phyloP scores from a whole-genome alignment of 2,797 vertebrate genomes.

The Silurus aristotelis region DNA sequence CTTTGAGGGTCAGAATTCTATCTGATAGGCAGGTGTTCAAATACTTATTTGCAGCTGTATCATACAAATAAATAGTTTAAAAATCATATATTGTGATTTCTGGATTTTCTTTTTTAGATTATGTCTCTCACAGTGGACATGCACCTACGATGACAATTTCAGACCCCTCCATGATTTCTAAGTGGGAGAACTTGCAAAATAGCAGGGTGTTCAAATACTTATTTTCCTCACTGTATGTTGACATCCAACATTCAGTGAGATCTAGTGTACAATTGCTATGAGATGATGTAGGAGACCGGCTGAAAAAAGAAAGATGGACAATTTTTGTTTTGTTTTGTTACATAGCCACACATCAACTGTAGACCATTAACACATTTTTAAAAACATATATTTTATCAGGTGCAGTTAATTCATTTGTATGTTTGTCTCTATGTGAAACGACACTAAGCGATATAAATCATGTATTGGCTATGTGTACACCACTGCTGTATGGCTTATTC shows the following conservation, averaged over 20 bases:
- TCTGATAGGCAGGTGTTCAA: too few species aligned
- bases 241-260: neutral
- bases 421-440: neutral
- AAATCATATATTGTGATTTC: too few species aligned
- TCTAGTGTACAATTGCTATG: neutral
- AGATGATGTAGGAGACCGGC: neutral
- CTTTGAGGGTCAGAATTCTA: too few species aligned
- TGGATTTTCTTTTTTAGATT: too few species aligned
- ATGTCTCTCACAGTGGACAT: too few species aligned
- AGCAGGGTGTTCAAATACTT: neutral
- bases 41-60: too few species aligned
- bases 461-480: neutral
- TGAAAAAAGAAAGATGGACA: neutral
- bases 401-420: too few species aligned
- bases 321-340: neutral
- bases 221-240: neutral
- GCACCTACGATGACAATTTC: too few species aligned
- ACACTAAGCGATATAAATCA: neutral
- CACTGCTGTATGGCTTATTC: neutral
- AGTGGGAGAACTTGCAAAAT: neutral
- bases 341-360: neutral
- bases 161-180: too few species aligned
- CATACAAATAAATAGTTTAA: too few species aligned
- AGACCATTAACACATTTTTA: neutral
- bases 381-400: too few species aligned